Base-by-base conservation (phyloP, 1,140 invertebrate genomes). In the Agraylea sexmaculata region DNA sequence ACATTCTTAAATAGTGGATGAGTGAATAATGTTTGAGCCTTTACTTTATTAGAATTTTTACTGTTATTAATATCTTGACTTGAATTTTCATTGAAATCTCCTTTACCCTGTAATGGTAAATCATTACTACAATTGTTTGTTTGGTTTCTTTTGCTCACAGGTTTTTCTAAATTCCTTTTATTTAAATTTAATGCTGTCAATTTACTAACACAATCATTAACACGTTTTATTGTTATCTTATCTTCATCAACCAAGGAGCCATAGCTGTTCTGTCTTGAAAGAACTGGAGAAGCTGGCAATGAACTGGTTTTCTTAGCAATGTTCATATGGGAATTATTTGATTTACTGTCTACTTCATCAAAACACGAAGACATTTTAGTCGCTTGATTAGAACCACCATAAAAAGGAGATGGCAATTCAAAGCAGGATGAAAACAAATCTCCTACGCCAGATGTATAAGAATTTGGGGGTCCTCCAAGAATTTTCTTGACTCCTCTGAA, bases 401-500 rank as follows among this genome's bases (percentile, higher is more conserved):
- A 58, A 46, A 69, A 66, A 37, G 77, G 71, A 4, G 74, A 77
- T 11, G 79, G 73, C 32, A 85, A 58, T 52, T 85, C 81, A 49
- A 81, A 73, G 57, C 81, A 86, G 3, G 78, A 81, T 21, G 79
- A 84, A 51, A 83, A 83, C 12, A 78, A 49, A 51, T 78, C 70
- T 1, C 58, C 58, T 2, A 58, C 64, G 18, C 62, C 62, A 0
- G 60, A 57, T n/a, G 57, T 54, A 42, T 61, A 64, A 7, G 60
- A 57, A 37, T 57, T 57, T 18, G 61, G 57, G 51, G 63, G 57
- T 25, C 69, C 71, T 40, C 80, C 80, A 6, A 85, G 66, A 33
- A 85, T 81, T 55, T 86, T 86, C 56, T 80, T 83, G 17, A 84
- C 80, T 36, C 81, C 81, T 4, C 74, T 63, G 43, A 77, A 70